phyloP scores from a whole-genome alignment of 1,140 invertebrate genomes.

The Drusus annulatus region DNA sequence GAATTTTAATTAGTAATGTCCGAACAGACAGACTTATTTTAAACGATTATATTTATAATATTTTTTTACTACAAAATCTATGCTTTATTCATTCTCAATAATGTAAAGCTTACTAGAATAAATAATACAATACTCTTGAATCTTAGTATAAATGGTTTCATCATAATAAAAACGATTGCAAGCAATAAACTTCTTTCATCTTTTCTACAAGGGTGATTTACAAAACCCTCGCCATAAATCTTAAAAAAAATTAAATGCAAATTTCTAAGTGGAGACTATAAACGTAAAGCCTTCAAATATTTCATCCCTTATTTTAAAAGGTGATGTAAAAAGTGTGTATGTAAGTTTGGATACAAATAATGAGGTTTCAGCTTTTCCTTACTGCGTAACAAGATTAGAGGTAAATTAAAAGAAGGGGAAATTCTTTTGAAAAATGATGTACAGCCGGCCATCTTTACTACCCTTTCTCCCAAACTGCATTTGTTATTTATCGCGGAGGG shows the following conservation, averaged over 20 bases:
- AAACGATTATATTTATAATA: too few relatives aligned
- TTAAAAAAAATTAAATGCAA: too few relatives aligned
- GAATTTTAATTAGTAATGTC: too few relatives aligned
- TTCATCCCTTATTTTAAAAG: neutral
- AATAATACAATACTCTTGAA: too few relatives aligned
- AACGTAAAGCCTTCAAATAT: neutral
- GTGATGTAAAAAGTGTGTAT: neutral
- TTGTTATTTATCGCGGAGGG: constrained; percentile 11
- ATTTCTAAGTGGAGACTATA: too few relatives aligned
- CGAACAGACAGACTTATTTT: too few relatives aligned
- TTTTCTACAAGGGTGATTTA: neutral
- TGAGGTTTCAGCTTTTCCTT: neutral
- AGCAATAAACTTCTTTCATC: neutral
- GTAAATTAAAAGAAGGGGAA: constrained; percentile 34
- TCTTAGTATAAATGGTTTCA: neutral
- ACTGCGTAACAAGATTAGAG: constrained; percentile 25
- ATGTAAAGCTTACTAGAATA: too few relatives aligned
- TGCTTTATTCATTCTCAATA: too few relatives aligned
- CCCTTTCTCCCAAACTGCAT: constrained; percentile 4
- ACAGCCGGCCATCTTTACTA: neutral
- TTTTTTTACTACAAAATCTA: too few relatives aligned
- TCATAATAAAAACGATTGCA: neutral
- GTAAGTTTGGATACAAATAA: constrained; percentile 4
- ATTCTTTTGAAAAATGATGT: constrained; percentile 11
- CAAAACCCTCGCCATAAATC: neutral